Base-by-base conservation (phyloP, 2,888 invertebrate species). In the Lypha dubia region DNA sequence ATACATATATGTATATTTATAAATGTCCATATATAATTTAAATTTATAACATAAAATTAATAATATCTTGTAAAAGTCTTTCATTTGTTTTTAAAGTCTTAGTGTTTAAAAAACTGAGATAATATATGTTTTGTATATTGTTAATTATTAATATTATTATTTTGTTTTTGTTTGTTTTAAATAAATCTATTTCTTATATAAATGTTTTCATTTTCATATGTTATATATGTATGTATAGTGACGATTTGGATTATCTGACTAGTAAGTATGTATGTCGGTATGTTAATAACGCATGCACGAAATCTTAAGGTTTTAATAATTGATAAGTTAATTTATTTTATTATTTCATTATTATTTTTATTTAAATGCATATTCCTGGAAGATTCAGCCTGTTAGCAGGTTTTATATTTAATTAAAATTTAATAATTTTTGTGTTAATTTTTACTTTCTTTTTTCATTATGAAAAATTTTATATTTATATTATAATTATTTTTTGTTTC, bases 351-450 rank as follows among this genome's bases (percentile, higher is more conserved):
- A 49, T 28, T n/a, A n/a, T n/a, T n/a, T 53, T 79, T 71, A 49
- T 65, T 65, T 79, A 81, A 81, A 81, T 81, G 80, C 80, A 81
- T 75, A 74, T 81, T 81, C 44, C 68, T 81, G 80, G 74, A 81
- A 75, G 80, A 75, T 74, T 80, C 67, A 60, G 74, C 49, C 80
- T 80, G 41, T 53, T 73, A 60, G 71, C 63, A 63, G 58, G 73
- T 73, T 80, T 65, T 41, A 6, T 80, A 46, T 53, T 71, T 79
- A 22, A 53, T 62, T n/a, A n/a, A 44, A 65, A 15, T 24, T 79
- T 60, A 58, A 32, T 65, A 44, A 22, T 56, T 24, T 67, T 24
- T 67, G 20, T 53, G 3, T 71, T 60, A 11, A 6, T 5, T 11
- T 49, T 8, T 28, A 38, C 5, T 28, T 35, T 9, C 56, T 5